Percentiles rank a stretch among this genome's conserved stretches.
Conservation (phyloP, 2,888 invertebrate species). For the Nowickia ferox region DNA sequence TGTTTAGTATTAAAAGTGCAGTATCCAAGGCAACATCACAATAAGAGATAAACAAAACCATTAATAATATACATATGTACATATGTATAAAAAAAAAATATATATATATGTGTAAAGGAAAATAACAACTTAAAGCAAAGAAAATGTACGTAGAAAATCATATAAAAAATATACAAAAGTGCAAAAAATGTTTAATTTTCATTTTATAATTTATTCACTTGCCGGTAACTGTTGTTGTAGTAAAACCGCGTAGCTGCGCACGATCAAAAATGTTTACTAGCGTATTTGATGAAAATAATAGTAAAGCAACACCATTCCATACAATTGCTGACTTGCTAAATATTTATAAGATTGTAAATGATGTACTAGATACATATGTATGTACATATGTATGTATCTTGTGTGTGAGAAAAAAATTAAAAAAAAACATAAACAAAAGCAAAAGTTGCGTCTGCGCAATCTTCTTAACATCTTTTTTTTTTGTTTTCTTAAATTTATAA, state of each 20-base stretch:
- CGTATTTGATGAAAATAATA: slow-evolving; percentile 5
- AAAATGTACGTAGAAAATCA: slow-evolving; percentile 14
- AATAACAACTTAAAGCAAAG: slow-evolving; percentile 5
- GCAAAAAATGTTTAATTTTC: slow-evolving; percentile 1
- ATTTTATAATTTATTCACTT: slow-evolving; percentile 21
- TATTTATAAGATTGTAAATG: not conserved
- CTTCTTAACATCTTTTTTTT: not conserved
- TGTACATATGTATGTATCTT: not conserved
- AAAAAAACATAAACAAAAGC: not conserved
- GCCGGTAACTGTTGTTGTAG: slow-evolving; percentile 38
- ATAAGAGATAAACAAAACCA: slow-evolving; percentile 7
- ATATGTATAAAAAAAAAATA: not conserved
- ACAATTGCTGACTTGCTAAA: not conserved
- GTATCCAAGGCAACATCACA: slow-evolving; percentile 61
- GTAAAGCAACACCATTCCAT: slow-evolving; percentile 19
- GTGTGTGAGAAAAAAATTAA: slow-evolving; percentile 1
- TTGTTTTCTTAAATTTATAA: not conserved
- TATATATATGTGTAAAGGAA: not conserved
- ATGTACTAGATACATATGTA: not conserved
- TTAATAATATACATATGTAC: no score
- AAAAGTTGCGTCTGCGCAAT: slow-evolving; percentile 56
- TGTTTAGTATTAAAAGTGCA: slow-evolving; percentile 67
- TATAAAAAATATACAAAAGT: not conserved
- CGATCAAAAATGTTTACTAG: not conserved
- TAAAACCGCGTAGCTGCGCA: slow-evolving; percentile 6